Base-by-base conservation (phyloP, 1,140 invertebrate species). In the Drosophila leontia region DNA sequence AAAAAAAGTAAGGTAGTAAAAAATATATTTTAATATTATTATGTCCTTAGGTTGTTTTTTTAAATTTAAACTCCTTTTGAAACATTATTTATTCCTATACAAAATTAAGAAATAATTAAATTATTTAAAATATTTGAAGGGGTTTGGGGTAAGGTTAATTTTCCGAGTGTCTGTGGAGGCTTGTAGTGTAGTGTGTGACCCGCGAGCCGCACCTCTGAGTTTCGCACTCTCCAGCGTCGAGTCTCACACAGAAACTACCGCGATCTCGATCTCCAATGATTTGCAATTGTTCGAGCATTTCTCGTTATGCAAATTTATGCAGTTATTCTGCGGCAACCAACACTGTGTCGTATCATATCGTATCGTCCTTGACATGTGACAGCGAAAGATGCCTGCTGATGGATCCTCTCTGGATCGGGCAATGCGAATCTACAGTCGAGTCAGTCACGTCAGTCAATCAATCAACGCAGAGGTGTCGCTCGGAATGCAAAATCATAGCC, bases 271-370 rank as follows among this genome's bases (percentile, higher is more conserved):
- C 50, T 61, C 6, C 50, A 47, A 48, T 61, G 60, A 75, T 45
- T 75, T 75, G 59, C 57, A 60, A 76, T 71, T 83, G 80, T 64
- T 65, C 15, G 37, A 35, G 34, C 75, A 82, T 62, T 78, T 65
- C 29, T 78, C 51, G 51, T 61, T 83, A 83, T 83, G 81, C 71
- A 76, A 83, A 83, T 83, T 75, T 80, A 57, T 71, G 61, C 51
- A 51, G 75, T 12, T 34, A 50, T 51, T 69, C 58, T 26, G 47
- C 13, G 26, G 23, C 63, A 41, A 23, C 56, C 26, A 26, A 34
- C 37, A 23, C 26, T 37, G 12, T 35, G 13, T 55, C 17, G 12
- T 55, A 29, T 57, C 50, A 19, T 57, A 17, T 39, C 34, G 35
- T 29, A 17, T 42, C 37, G 79, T 82, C 79, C 80, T 82, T 82